phyloP scores from a whole-genome alignment of 2,113 vertebrate genomes.

The Jacana jacana region DNA sequence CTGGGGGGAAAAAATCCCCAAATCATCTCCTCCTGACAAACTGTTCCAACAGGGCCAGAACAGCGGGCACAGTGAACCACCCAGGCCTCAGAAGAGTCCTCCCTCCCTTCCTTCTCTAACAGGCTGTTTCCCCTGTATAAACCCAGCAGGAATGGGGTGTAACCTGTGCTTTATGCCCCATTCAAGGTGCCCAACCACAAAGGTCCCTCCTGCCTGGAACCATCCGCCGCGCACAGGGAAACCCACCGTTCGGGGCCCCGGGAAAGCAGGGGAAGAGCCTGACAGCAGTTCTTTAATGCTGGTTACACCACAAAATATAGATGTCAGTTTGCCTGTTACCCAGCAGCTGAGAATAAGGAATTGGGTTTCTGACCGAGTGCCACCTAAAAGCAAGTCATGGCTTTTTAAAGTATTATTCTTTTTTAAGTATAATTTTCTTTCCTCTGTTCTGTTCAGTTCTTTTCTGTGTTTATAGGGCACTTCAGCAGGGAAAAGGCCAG shows the following conservation, averaged over 20 bases:
- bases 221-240: not conserved
- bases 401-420: not conserved
- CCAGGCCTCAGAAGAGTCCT: not conserved
- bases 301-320: not conserved
- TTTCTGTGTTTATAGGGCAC: not conserved
- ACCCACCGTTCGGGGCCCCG: not conserved
- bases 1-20: not conserved
- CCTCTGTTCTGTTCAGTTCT: not conserved
- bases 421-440: not conserved
- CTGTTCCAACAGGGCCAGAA: not conserved
- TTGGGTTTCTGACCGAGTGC: not conserved
- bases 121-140: not conserved
- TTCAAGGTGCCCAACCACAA: not conserved
- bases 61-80: not conserved
- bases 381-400: not conserved
- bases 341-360: not conserved
- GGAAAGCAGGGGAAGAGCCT: not conserved
- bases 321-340: not conserved
- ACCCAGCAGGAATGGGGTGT: not conserved
- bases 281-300: not conserved
- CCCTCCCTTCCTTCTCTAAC: not conserved
- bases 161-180: not conserved
- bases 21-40: not conserved
- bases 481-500: not conserved
- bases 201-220: not conserved